These are phyloP conservation scores for Myotis planiceps DNA, from an alignment of 2,797 vertebrate genomes.

Conservation along the genomic window DNA sequence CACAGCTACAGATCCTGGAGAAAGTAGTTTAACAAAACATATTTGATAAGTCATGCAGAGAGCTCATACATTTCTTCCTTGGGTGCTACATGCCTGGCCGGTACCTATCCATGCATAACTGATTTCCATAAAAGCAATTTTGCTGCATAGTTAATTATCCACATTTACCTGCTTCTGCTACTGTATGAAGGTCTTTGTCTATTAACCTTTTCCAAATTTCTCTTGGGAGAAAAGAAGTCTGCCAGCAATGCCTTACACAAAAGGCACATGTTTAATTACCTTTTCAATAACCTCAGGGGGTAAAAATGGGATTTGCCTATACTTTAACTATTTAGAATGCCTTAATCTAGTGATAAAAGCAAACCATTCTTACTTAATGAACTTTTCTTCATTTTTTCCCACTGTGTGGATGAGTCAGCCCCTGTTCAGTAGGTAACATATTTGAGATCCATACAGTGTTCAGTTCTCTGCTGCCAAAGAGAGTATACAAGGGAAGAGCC, in stretches of 20 bases:
- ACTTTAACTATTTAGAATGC: conserved; percentile 46
- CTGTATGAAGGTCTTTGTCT: conserved; percentile 63
- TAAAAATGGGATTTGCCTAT: neutral
- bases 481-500: neutral
- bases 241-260: conserved; percentile 27
- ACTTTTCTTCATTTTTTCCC: neutral
- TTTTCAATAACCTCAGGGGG: conserved; percentile 31
- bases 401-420: neutral
- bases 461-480: neutral
- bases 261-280: conserved; percentile 64
- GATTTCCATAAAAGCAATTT: conserved; percentile 58
- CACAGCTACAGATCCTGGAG: neutral
- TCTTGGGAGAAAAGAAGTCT: conserved; percentile 44
- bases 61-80: neutral
- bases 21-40: conserved; percentile 42
- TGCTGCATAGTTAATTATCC: conserved; percentile 67
- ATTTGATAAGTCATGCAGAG: neutral
- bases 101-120: conserved; percentile 24
- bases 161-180: conserved; percentile 2
- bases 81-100: neutral
- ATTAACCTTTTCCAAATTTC: conserved; percentile 76
- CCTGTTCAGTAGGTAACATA: neutral
- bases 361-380: conserved; percentile 34
- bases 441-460: conserved; percentile 16
- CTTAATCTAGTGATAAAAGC: conserved; percentile 26